Base-by-base conservation (phyloP, 2,797 vertebrate species). In the Tangara arthus region DNA sequence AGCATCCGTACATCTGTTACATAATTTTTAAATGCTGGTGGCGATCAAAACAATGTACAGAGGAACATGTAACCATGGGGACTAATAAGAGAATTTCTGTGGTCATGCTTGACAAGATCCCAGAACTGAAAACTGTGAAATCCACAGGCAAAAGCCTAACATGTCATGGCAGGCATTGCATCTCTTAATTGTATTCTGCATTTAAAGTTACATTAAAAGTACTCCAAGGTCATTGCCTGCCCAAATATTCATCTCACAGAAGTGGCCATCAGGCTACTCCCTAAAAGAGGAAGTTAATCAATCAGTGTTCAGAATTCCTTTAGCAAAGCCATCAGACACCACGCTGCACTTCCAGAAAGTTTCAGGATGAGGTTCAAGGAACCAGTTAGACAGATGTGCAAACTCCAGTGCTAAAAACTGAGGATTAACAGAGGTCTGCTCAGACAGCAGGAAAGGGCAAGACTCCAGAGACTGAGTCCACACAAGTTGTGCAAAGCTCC, bases 301-400 rank as follows among this genome's bases (percentile, higher is more conserved):
- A 14, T 34, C 1, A 0, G 6, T 46, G 23, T 13, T 69, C 1
- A 0, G 56, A 70, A 73, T 46, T 66, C 24, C 23, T 66, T 57
- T 49, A 71, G 42, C 57, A 78, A 71, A 69, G 55, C 39, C 35
- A 15, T 49, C 37, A 80, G 52, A 63, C 80, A 50, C 11, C 44
- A 44, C 34, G 20, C 22, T 39, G 22, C 24, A 6, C 39, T 86
- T 81, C 16, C 46, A 69, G 19, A 75, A 75, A 28, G 12, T 63
- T 72, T 75, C 82, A 68, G 37, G 41, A 11, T 66, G 41, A 76
- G 44, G 32, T 56, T 93, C 3, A 6, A 47, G 42, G 60, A 69
- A 26, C 15, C 13, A 15, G 8, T 72, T 50, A 39, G 7, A 30
- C 16, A 42, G 35, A 37, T 30, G 4, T 46, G 30, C 44, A 47